Evolutionary conservation across 2,797 vertebrate genomes (phyloP).

Genomic region (Gambusia yucatana): DNA sequence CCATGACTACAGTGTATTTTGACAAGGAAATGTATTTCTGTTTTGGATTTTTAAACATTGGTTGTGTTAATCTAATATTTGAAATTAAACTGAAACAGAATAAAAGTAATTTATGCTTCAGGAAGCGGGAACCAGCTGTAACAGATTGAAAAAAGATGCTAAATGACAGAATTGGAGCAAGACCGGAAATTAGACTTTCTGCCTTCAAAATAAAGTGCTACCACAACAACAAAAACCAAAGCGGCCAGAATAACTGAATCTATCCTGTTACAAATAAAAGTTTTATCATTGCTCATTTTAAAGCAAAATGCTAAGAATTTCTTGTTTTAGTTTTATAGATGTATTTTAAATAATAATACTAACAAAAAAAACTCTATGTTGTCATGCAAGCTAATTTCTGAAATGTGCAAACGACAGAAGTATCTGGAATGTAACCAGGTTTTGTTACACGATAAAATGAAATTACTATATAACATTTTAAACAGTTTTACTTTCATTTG

Average conservation of each 20-base stretch:
- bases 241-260: background rate
- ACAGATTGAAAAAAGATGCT: background rate
- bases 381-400: background rate
- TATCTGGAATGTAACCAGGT: background rate
- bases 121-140: conserved; percentile 47
- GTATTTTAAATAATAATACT: background rate
- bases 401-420: background rate
- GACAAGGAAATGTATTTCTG: background rate
- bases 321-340: background rate
- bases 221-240: background rate
- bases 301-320: background rate
- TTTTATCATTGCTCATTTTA: background rate
- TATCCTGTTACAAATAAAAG: background rate
- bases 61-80: background rate
- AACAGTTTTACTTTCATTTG: background rate
- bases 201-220: conserved; percentile 43
- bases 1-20: background rate
- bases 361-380: background rate
- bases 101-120: conserved; percentile 11
- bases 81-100: background rate
- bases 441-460: background rate
- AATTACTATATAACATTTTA: background rate
- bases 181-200: conserved; percentile 15
- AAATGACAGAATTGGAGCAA: conserved; percentile 1
- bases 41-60: background rate